Evolutionary conservation across 2,797 vertebrate species (phyloP).

Genomic region (Spinibarbus caldwelli): DNA sequence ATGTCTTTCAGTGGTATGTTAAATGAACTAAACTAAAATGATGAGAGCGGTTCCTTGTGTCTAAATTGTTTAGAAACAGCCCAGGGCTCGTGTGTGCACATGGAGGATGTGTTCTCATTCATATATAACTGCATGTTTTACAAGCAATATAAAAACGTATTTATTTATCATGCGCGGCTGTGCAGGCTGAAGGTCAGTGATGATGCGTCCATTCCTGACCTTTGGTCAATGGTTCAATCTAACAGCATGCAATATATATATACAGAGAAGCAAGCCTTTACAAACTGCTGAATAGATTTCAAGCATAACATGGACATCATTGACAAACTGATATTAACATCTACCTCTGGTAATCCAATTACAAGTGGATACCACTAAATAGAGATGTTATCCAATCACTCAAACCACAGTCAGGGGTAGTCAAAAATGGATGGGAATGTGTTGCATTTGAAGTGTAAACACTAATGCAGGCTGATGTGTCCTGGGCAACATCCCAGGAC

Average conservation of each 20-base stretch:
- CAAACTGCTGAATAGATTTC: not conserved
- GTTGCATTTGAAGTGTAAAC: not conserved
- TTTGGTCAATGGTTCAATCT: not conserved
- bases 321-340: not conserved
- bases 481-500: not conserved
- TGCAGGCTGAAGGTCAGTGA: slow-evolving; percentile 1
- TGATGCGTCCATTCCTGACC: not conserved
- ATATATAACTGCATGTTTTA: not conserved
- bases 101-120: not conserved
- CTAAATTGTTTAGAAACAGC: not conserved
- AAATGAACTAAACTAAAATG: not conserved
- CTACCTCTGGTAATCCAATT: not conserved
- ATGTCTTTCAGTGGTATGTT: not conserved
- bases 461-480: slow-evolving; percentile 1
- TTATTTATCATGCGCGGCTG: not conserved
- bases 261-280: not conserved
- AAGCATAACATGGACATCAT: not conserved
- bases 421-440: not conserved
- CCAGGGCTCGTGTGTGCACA: not conserved
- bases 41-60: not conserved
- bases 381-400: slow-evolving; percentile 1
- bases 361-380: not conserved
- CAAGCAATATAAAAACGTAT: not conserved
- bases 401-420: not conserved
- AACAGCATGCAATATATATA: not conserved